Conservation (phyloP, 1,140 invertebrate genomes). For the Sminthurinus signatus region DNA sequence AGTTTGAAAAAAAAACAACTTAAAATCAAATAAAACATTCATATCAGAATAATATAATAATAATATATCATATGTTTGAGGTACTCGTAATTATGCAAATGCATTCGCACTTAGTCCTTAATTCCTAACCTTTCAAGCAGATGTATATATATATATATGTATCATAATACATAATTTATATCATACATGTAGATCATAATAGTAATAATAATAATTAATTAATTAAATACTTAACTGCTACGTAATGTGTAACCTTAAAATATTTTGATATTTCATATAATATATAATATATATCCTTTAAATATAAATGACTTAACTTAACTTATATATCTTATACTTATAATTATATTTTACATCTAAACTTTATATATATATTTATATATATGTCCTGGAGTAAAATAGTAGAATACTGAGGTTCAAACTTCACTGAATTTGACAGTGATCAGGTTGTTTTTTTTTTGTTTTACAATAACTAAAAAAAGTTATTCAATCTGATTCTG, state of each 20-base stretch:
- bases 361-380: neutral
- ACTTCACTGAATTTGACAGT: conserved; percentile 5
- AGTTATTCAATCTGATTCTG: neutral
- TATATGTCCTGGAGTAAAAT: neutral
- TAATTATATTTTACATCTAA: neutral
- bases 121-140: conserved; percentile 1
- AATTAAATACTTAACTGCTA: neutral
- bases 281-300: neutral
- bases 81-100: conserved; percentile 6
- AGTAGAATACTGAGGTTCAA: conserved; percentile 14
- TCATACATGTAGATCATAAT: neutral
- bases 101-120: conserved; percentile 4
- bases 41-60: too few relatives aligned
- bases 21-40: too few relatives aligned
- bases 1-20: too few relatives aligned
- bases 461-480: neutral
- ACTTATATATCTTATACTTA: neutral
- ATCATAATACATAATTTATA: neutral
- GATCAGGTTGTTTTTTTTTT: neutral
- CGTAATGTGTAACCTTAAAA: neutral
- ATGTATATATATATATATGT: neutral
- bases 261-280: neutral
- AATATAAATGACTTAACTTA: neutral
- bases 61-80: too few relatives aligned
- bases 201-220: neutral